phyloP scores from a whole-genome alignment of 2,888 invertebrate genomes.

The Synergus itoensis region DNA sequence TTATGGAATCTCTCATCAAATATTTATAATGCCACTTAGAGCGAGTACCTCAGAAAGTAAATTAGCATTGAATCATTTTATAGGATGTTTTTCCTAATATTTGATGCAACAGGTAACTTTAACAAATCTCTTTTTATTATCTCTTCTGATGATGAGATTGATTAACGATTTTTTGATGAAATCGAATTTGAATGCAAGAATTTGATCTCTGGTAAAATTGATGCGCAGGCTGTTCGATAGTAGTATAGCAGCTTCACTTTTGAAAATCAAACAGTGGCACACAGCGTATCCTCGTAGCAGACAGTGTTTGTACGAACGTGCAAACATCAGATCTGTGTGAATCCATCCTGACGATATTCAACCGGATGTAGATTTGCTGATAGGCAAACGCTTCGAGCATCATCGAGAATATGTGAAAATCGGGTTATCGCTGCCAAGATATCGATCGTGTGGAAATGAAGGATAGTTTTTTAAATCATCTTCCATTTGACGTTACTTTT shows the following conservation, averaged over 20 bases:
- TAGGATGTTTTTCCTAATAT: too few species aligned
- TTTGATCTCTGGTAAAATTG: constrained; percentile 5
- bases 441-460: neutral
- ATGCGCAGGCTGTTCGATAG: constrained; percentile 5
- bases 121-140: neutral
- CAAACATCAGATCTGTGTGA: constrained; percentile 69
- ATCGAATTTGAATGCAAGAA: constrained; percentile 11
- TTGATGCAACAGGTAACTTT: too few species aligned
- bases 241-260: constrained; percentile 65
- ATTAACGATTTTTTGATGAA: neutral
- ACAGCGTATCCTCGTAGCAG: constrained; percentile 63
- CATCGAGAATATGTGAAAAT: constrained; percentile 51
- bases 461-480: neutral
- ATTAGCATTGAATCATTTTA: neutral
- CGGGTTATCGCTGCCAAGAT: constrained; percentile 11
- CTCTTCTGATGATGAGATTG: neutral
- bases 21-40: neutral
- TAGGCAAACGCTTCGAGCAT: constrained; percentile 62
- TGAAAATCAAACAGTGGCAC: constrained; percentile 71
- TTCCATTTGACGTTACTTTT: too few species aligned
- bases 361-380: constrained; percentile 65
- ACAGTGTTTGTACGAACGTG: constrained; percentile 69
- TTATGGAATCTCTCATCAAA: neutral
- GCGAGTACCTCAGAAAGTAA: too few species aligned
- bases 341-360: constrained; percentile 66